Percentiles rank a stretch among this genome's conserved stretches.
Evolutionary conservation across 2,888 invertebrate species (phyloP).

Genomic region (Eupeodes luniger): DNA sequence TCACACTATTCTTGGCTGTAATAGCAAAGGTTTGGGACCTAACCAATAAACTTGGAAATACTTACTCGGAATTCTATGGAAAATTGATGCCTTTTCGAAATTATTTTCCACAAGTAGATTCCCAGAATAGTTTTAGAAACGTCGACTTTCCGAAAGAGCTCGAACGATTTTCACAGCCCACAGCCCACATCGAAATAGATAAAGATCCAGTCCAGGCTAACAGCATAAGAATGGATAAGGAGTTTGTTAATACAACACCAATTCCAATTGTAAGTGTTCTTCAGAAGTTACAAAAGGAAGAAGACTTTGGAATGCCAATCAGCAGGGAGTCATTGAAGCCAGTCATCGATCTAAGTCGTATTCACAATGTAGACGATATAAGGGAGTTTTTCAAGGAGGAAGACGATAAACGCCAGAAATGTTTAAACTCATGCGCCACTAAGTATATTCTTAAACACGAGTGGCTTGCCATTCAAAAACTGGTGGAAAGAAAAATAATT

Average conservation of each 20-base stretch:
- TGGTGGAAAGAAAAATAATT: constrained; percentile 80
- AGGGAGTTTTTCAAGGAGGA: constrained; percentile 80
- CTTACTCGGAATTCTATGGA: constrained; percentile 78
- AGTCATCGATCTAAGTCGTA: constrained; percentile 76
- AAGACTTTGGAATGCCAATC: constrained; percentile 68
- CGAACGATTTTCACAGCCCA: constrained; percentile 14
- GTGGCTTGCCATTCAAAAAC: constrained; percentile 80
- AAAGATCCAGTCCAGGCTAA: constrained; percentile 39
- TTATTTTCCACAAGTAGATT: constrained; percentile 79
- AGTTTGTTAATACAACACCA: neutral
- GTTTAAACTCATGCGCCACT: constrained; percentile 77
- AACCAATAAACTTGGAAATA: constrained; percentile 77
- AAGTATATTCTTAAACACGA: constrained; percentile 80
- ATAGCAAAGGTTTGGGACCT: constrained; percentile 80
- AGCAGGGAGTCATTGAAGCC: constrained; percentile 63
- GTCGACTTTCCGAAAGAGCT: constrained; percentile 77
- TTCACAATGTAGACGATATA: constrained; percentile 79
- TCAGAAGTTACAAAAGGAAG: constrained; percentile 28
- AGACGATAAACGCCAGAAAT: constrained; percentile 78
- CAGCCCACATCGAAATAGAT: constrained; percentile 63
- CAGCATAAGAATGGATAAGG: constrained; percentile 1
- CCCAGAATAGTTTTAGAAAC: constrained; percentile 75
- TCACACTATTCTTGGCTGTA: constrained; percentile 80
- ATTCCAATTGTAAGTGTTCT: neutral
- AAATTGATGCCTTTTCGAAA: constrained; percentile 75